A percentile compares a stretch with the other conserved stretches of the same genome.
These are phyloP conservation scores for Popillia japonica DNA, from an alignment of 1,140 invertebrate genomes.

Conservation along the genomic window DNA sequence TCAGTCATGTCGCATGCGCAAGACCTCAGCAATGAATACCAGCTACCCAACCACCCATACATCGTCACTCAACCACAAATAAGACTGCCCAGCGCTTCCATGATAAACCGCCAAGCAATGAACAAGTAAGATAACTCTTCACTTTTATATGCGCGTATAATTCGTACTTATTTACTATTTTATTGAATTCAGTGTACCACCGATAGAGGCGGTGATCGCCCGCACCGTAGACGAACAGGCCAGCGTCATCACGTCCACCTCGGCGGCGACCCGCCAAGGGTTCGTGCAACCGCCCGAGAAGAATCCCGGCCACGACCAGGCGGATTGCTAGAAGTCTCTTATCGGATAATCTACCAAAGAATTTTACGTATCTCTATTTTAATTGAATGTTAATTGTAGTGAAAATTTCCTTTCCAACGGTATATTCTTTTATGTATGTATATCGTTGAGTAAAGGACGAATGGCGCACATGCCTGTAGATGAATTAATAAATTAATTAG, in stretches of 20 bases:
- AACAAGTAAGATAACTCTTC: not conserved
- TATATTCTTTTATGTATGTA: not conserved
- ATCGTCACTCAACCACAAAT: not conserved
- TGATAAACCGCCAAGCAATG: not conserved
- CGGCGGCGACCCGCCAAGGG: slow-evolving; percentile 44
- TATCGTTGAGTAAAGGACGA: not conserved
- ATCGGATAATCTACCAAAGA: slow-evolving; percentile 19
- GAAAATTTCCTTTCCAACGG: not conserved
- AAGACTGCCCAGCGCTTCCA: not conserved
- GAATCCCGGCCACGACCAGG: slow-evolving; percentile 23
- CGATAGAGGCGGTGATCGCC: not conserved
- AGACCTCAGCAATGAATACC: not conserved
- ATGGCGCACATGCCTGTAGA: not conserved
- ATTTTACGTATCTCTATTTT: slow-evolving; percentile 20
- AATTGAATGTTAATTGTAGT: not conserved
- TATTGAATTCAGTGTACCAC: not conserved
- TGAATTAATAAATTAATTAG: too few relatives aligned
- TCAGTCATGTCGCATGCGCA: not conserved
- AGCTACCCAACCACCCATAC: not conserved
- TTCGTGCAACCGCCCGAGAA: slow-evolving; percentile 9
- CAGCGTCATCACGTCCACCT: slow-evolving; percentile 55
- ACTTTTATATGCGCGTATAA: too few relatives aligned
- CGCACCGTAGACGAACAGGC: slow-evolving; percentile 49
- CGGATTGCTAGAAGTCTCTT: not conserved
- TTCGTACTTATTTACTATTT: too few relatives aligned